A percentile compares a stretch with the other conserved stretches of the same genome.
phyloP scores from a whole-genome alignment of 2,797 vertebrate genomes.

The Tiaroga cobitis region DNA sequence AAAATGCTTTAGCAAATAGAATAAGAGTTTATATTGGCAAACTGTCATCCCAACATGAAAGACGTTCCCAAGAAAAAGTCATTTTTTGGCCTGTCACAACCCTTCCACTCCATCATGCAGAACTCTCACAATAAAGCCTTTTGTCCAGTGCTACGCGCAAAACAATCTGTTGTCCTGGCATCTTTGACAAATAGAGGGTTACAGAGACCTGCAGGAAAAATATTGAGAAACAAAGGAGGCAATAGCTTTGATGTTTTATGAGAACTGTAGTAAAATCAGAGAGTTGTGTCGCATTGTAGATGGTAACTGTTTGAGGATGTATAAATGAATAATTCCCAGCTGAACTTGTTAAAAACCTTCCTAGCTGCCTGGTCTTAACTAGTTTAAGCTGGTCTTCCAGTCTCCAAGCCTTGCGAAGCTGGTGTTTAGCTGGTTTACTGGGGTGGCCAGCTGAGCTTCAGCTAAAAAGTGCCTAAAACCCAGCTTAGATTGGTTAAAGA shows the following conservation, averaged over 20 bases:
- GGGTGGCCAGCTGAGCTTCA: neutral
- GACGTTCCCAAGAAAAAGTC: slow-evolving; percentile 24
- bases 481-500: neutral
- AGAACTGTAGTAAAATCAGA: neutral
- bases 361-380: neutral
- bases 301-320: neutral
- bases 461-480: neutral
- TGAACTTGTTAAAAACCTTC: neutral
- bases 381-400: neutral
- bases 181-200: slow-evolving; percentile 28
- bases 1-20: slow-evolving; percentile 45
- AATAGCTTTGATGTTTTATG: neutral
- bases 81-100: slow-evolving; percentile 29
- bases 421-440: neutral
- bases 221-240: neutral
- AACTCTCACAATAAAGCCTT: slow-evolving; percentile 35
- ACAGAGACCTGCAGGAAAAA: neutral
- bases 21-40: slow-evolving; percentile 47
- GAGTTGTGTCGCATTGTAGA: neutral
- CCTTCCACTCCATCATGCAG: slow-evolving; percentile 29
- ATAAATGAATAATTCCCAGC: neutral
- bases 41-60: slow-evolving; percentile 40
- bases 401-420: neutral
- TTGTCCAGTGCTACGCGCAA: slow-evolving; percentile 11
- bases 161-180: slow-evolving; percentile 26